A percentile compares a stretch with the other conserved stretches of the same genome.
phyloP scores from a whole-genome alignment of 2,888 invertebrate species.

The Vesta saturnalis region DNA sequence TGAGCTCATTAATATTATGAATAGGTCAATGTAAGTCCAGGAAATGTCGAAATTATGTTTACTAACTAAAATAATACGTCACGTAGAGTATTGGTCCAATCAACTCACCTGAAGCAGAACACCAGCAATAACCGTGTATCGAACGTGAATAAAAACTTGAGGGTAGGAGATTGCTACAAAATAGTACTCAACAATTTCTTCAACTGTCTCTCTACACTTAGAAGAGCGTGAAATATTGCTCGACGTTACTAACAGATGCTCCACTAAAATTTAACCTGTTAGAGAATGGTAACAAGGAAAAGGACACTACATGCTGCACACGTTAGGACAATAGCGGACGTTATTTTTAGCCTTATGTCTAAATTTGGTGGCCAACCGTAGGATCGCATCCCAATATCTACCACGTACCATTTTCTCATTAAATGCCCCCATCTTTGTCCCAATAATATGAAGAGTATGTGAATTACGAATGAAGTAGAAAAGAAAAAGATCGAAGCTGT shows the following conservation, averaged over 20 bases:
- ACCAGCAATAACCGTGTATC: conserved; percentile 63
- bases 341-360: conserved; percentile 29
- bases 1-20: conserved; percentile 78
- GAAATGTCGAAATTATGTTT: no score
- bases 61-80: conserved; percentile 11
- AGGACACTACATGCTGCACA: conserved; percentile 17
- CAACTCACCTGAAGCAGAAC: conserved; percentile 51
- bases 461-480: conserved; percentile 15
- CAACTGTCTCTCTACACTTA: background rate
- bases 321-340: conserved; percentile 17
- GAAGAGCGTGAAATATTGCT: conserved; percentile 10
- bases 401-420: conserved; percentile 42
- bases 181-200: conserved; percentile 21
- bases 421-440: conserved; percentile 63
- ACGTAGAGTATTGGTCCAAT: background rate
- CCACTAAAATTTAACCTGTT: conserved; percentile 33
- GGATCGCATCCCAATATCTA: conserved; percentile 38
- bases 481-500: conserved; percentile 25
- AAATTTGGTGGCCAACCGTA: conserved; percentile 35
- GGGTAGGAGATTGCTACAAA: conserved; percentile 53
- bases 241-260: conserved; percentile 38
- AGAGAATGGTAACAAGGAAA: background rate
- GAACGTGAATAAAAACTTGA: conserved; percentile 63
- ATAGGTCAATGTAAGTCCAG: conserved; percentile 80
- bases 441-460: conserved; percentile 63